Evolutionary conservation across 1,140 invertebrate species (phyloP), one percentile per base, ranked within the genome.

Genomic region (Capitella teleta): DNA sequence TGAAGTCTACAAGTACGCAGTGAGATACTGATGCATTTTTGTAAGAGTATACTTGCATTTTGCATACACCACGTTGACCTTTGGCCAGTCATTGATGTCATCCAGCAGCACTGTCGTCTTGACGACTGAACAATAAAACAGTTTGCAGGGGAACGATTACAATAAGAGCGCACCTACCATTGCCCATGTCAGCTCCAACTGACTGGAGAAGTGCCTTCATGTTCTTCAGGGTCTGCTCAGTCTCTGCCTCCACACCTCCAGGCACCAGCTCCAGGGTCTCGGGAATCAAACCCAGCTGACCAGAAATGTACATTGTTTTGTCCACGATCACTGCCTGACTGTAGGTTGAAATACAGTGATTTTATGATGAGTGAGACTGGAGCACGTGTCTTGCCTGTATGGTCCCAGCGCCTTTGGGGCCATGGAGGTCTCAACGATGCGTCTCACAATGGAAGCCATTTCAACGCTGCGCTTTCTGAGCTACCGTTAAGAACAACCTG

Each of bases 281-380:
- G 8, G 42, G 42, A 25, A 6, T 8, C 45, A 32, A 32, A 25
- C 45, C 45, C 8, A 47, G 6, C 28, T 47, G 45, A 8, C 45
- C 45, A 5, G 45, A 47, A 14, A 47, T 18, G n/a, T 47, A 47
- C 14, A 47, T 24, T 16, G 45, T 47, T 32, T 47, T 47, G 45
- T 47, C 45, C 3, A 47, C 45, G n/a, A 47, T 24, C 10, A 47
- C 45, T 23, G 28, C 45, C 19, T 47, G 45, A 32, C 45, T 47
- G 30, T n/a, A n/a, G n/a, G n/a, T n/a, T n/a, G n/a, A n/a, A n/a
- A n/a, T n/a, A n/a, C n/a, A n/a, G n/a, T n/a, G n/a, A n/a, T n/a
- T n/a, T n/a, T n/a, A n/a, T n/a, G n/a, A n/a, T n/a, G n/a, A n/a
- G n/a, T n/a, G n/a, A n/a, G n/a, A n/a, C n/a, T n/a, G n/a, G n/a